Conservation (phyloP, 2,888 invertebrate species). For the Tolmerus cingulatus region DNA sequence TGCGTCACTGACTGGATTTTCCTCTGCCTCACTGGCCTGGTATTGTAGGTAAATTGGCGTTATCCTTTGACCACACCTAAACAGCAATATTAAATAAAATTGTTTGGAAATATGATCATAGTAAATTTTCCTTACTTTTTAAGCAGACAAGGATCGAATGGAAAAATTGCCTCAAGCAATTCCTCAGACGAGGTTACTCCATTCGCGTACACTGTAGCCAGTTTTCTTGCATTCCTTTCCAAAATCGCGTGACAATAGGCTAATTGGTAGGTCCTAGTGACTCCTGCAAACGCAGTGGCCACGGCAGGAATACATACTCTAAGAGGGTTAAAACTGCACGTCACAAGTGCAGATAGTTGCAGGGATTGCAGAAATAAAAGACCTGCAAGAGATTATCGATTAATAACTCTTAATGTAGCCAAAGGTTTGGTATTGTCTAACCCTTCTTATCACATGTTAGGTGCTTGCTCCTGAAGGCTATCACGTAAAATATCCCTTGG, state of each 20-base stretch:
- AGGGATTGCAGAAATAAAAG: slow-evolving; percentile 80
- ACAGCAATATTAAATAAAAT: not conserved
- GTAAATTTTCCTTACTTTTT: slow-evolving; percentile 66
- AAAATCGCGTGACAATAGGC: slow-evolving; percentile 92
- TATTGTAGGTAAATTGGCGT: slow-evolving; percentile 65
- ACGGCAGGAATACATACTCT: slow-evolving; percentile 80
- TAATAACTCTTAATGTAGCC: not conserved
- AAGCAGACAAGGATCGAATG: slow-evolving; percentile 88
- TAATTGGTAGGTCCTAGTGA: slow-evolving; percentile 84
- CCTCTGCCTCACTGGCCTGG: slow-evolving; percentile 60
- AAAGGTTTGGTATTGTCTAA: no score
- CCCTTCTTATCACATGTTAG: no score
- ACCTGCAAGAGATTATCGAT: slow-evolving; percentile 67
- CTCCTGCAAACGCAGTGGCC: slow-evolving; percentile 80
- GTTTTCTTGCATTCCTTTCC: slow-evolving; percentile 78
- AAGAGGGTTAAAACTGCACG: slow-evolving; percentile 87
- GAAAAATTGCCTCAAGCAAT: slow-evolving; percentile 77
- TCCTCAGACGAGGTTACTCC: slow-evolving; percentile 64
- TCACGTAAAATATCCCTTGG: no score
- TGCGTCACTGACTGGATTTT: slow-evolving; percentile 47
- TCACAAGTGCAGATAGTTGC: slow-evolving; percentile 86
- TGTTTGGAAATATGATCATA: not conserved
- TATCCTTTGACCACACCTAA: slow-evolving; percentile 63
- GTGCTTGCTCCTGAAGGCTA: no score
- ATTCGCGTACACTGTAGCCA: slow-evolving; percentile 68